A percentile compares a stretch with the other conserved stretches of the same genome.
Evolutionary conservation across 1,140 invertebrate genomes (phyloP).

Genomic region (Psix sp.): DNA sequence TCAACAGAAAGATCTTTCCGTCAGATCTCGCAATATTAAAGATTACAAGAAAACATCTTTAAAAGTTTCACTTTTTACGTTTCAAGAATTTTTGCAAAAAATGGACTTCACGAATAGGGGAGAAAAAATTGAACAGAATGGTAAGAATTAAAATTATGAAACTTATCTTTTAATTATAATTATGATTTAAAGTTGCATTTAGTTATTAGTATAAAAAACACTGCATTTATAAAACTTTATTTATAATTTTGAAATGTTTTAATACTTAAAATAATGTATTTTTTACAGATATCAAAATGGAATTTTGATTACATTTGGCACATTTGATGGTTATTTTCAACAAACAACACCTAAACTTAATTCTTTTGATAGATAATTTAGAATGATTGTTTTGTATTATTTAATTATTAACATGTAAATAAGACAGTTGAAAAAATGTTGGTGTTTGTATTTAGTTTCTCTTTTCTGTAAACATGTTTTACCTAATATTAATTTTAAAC

Average conservation of each 20-base stretch:
- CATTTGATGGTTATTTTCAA: background rate
- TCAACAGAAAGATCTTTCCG: constrained; percentile 70
- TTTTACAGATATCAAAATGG: constrained; percentile 66
- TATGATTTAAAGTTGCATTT: too few species aligned
- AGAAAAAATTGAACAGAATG: constrained; percentile 62
- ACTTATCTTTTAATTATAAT: background rate
- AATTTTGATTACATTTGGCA: constrained; percentile 59
- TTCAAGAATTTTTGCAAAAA: constrained; percentile 84
- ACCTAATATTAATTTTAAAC: too few species aligned
- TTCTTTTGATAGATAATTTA: too few species aligned
- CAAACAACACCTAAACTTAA: background rate
- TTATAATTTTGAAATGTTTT: too few species aligned
- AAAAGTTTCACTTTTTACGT: constrained; percentile 81
- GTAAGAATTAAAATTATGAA: constrained; percentile 48
- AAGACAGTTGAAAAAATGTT: too few species aligned
- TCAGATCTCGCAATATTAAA: constrained; percentile 76
- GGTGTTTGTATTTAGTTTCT: too few species aligned
- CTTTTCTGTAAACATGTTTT: too few species aligned
- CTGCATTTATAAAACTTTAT: background rate
- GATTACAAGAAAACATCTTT: constrained; percentile 89
- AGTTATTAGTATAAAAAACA: background rate
- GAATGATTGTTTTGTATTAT: too few species aligned
- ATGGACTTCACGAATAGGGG: constrained; percentile 74
- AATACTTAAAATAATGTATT: constrained; percentile 7
- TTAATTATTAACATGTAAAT: too few species aligned